phyloP scores from a whole-genome alignment of 2,113 vertebrate species.

The Apteryx owenii region DNA sequence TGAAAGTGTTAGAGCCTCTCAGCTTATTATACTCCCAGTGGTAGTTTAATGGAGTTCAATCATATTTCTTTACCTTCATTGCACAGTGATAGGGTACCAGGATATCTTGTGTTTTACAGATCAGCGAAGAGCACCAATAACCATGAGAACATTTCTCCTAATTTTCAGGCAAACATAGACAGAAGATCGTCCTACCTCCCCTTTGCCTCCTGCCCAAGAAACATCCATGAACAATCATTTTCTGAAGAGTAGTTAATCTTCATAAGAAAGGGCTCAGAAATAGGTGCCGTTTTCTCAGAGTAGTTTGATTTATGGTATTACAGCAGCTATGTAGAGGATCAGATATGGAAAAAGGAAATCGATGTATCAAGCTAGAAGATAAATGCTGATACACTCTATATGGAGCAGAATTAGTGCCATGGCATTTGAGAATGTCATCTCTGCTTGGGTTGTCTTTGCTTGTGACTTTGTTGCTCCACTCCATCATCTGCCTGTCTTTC shows the following conservation, averaged over 20 bases:
- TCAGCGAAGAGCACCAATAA: not conserved
- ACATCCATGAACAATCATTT: not conserved
- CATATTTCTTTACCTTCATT: not conserved
- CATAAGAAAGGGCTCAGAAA: not conserved
- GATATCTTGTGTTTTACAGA: not conserved
- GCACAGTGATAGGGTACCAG: not conserved
- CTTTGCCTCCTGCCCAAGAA: not conserved
- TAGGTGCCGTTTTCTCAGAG: not conserved
- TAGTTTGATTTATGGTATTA: not conserved
- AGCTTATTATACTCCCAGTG: not conserved
- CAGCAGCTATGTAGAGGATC: not conserved
- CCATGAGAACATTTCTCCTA: not conserved
- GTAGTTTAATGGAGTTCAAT: not conserved
- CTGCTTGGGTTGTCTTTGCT: not conserved
- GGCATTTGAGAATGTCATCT: conserved; percentile 15
- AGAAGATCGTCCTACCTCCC: not conserved
- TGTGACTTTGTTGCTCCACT: not conserved
- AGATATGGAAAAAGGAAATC: not conserved
- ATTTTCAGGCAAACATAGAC: not conserved
- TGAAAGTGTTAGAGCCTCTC: not conserved
- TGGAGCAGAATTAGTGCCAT: not conserved
- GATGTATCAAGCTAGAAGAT: not conserved
- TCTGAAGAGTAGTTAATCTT: not conserved
- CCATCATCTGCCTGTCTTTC: not conserved
- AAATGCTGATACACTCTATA: not conserved